Evolutionary conservation across 1,140 invertebrate species (phyloP).

Genomic region (Trinorchestia longiramus): DNA sequence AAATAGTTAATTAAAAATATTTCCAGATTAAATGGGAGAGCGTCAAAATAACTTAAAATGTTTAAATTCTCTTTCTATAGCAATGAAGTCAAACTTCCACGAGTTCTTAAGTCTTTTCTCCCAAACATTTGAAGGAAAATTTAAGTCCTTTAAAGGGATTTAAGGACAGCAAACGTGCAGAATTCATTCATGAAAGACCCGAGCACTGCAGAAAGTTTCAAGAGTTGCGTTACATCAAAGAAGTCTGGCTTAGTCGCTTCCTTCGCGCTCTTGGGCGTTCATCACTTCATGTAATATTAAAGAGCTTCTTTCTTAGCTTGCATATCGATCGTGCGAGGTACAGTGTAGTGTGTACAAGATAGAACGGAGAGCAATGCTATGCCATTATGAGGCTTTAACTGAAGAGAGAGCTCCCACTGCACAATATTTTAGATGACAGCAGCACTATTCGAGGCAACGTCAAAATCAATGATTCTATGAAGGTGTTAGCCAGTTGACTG

Average conservation of each 20-base stretch:
- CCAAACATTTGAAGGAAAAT: not conserved
- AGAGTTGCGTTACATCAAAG: constrained; percentile 32
- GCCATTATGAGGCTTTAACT: constrained; percentile 42
- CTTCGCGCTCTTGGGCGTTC: constrained; percentile 8
- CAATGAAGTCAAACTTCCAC: not conserved
- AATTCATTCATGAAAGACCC: not conserved
- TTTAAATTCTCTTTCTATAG: not conserved
- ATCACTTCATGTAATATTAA: constrained; percentile 43
- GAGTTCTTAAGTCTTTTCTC: not conserved
- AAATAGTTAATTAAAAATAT: not conserved
- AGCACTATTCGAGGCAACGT: not conserved
- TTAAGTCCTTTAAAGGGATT: not conserved
- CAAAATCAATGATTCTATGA: constrained; percentile 37
- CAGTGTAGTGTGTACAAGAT: constrained; percentile 15
- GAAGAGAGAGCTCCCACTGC: not conserved
- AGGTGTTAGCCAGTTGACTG: constrained; percentile 42
- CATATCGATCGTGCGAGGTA: constrained; percentile 10
- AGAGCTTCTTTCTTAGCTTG: constrained; percentile 48
- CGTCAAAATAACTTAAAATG: too few species aligned
- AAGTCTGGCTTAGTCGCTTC: not conserved
- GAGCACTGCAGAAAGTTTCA: not conserved
- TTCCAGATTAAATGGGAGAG: not conserved
- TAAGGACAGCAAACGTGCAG: not conserved
- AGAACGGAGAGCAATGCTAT: constrained; percentile 27
- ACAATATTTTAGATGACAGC: constrained; percentile 47